phyloP scores from a whole-genome alignment of 2,797 vertebrate genomes.

The Aeoliscus strigatus region DNA sequence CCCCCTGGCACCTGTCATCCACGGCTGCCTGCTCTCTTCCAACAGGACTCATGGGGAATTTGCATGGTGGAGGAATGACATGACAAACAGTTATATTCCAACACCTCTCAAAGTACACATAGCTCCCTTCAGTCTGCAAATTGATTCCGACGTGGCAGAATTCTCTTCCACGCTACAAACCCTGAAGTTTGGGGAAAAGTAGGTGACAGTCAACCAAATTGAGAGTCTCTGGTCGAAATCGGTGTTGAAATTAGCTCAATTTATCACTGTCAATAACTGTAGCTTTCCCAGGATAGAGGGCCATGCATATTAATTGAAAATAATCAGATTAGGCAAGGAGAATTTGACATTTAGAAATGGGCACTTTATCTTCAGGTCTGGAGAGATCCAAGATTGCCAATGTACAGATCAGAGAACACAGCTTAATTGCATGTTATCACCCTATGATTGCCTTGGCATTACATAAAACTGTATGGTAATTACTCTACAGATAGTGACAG shows the following conservation, averaged over 20 bases:
- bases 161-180: slow-evolving; percentile 19
- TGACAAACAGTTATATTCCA: slow-evolving; percentile 90
- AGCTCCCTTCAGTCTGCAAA: slow-evolving; percentile 75
- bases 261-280: slow-evolving; percentile 93
- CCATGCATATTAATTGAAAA: slow-evolving; percentile 99
- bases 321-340: slow-evolving; percentile 96
- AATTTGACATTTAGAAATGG: slow-evolving; percentile 96
- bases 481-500: slow-evolving; percentile 94
- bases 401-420: slow-evolving; percentile 87
- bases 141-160: slow-evolving; percentile 60
- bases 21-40: slow-evolving; percentile 84
- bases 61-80: slow-evolving; percentile 79
- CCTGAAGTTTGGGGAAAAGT: slow-evolving; percentile 12
- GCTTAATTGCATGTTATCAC: slow-evolving; percentile 99
- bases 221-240: slow-evolving; percentile 86
- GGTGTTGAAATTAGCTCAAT: slow-evolving; percentile 87
- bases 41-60: slow-evolving; percentile 81
- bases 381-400: slow-evolving; percentile 72
- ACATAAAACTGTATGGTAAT: slow-evolving; percentile 99
- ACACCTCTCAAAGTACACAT: slow-evolving; percentile 78
- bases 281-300: slow-evolving; percentile 82
- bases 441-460: slow-evolving; percentile 98
- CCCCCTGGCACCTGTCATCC: slow-evolving; percentile 87
- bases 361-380: slow-evolving; percentile 94
- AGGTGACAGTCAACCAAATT: slow-evolving; percentile 89